Evolutionary conservation across 2,888 invertebrate species (phyloP).

Genomic region (Cheilosia variabilis): DNA sequence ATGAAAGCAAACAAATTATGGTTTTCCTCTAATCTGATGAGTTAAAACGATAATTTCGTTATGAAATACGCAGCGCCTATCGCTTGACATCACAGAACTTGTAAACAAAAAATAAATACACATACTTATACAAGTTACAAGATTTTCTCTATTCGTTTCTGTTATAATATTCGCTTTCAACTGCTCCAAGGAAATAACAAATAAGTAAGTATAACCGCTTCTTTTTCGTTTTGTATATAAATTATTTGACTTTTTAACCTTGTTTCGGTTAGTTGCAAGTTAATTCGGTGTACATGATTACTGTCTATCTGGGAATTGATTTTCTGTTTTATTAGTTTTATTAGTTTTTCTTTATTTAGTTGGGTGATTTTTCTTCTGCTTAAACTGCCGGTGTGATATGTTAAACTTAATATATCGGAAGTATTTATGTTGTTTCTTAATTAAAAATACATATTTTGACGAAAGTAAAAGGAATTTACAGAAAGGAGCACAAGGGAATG

Average conservation of each 20-base stretch:
- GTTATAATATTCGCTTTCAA: background rate
- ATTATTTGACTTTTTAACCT: conserved; percentile 17
- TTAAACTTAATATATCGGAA: conserved; percentile 57
- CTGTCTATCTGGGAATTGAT: conserved; percentile 14
- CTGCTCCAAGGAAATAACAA: background rate
- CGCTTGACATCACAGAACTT: background rate
- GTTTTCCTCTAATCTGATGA: background rate
- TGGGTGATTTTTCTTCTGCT: conserved; percentile 9
- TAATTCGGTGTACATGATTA: conserved; percentile 53
- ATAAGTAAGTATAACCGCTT: background rate
- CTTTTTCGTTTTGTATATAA: background rate
- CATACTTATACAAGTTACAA: background rate
- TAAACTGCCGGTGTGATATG: conserved; percentile 57
- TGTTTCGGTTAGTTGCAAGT: conserved; percentile 3
- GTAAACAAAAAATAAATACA: background rate
- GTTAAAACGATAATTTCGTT: background rate
- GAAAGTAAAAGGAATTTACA: background rate
- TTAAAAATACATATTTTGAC: background rate
- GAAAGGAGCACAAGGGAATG: background rate
- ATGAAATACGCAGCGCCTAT: background rate
- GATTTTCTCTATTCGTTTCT: background rate
- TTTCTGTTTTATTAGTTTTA: conserved; percentile 16
- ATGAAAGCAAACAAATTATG: background rate
- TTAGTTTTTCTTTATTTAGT: conserved; percentile 16
- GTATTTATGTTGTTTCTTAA: conserved; percentile 6